Conservation (phyloP, 2,113 vertebrate genomes). For the Neoarius graeffei region DNA sequence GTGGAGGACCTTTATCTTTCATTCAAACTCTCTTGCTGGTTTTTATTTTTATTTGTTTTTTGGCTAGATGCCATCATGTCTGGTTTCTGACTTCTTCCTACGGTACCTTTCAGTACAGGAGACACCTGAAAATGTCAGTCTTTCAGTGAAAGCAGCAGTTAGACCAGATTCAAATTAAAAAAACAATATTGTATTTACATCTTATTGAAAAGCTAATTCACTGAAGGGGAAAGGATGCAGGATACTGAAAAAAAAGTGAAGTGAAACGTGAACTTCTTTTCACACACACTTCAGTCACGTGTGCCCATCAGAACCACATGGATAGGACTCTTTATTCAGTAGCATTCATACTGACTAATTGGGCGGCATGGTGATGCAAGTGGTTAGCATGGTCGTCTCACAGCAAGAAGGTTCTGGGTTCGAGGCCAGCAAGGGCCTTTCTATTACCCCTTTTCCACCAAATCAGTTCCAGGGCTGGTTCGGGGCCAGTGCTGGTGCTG, state of each 20-base stretch:
- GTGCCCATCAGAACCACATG: no score
- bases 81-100: background rate
- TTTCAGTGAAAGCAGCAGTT: background rate
- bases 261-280: background rate
- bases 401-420: no score
- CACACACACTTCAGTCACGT: background rate
- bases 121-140: no score
- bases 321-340: no score
- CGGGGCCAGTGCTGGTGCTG: no score
- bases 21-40: background rate
- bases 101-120: background rate
- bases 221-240: background rate
- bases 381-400: no score
- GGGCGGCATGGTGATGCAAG: no score
- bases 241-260: background rate
- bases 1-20: background rate
- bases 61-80: background rate
- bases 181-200: background rate
- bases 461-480: no score
- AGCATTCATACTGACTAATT: background rate
- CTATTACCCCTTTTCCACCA: no score
- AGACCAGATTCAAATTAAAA: background rate
- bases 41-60: background rate
- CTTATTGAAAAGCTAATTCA: background rate
- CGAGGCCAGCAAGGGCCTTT: no score